phyloP scores from a whole-genome alignment of 2,888 invertebrate genomes.

The Keiferia lycopersicella region DNA sequence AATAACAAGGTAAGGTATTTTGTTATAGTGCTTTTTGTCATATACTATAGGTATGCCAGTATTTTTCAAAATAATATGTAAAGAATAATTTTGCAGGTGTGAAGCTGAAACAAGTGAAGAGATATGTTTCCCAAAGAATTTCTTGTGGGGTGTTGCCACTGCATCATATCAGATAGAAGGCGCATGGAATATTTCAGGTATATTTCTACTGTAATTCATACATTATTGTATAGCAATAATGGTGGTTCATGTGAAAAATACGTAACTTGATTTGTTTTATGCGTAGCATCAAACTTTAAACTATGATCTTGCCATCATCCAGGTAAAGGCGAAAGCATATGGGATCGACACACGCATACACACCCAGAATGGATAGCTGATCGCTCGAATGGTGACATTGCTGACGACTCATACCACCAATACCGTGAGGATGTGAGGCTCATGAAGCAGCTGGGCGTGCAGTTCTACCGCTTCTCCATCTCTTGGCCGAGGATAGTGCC shows the following conservation, averaged over 20 bases:
- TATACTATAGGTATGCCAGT: neutral
- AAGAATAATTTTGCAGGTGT: neutral
- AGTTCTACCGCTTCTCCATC: slow-evolving; percentile 82
- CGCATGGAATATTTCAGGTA: slow-evolving; percentile 79
- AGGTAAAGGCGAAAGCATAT: slow-evolving; percentile 85
- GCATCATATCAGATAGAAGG: slow-evolving; percentile 80
- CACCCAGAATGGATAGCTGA: slow-evolving; percentile 77
- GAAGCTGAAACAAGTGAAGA: neutral
- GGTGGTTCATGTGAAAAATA: too few relatives aligned
- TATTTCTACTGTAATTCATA: too few relatives aligned
- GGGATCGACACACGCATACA: slow-evolving; percentile 84
- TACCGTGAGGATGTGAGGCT: slow-evolving; percentile 82
- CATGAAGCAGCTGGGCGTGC: slow-evolving; percentile 78
- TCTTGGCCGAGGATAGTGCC: slow-evolving; percentile 87
- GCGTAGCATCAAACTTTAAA: too few relatives aligned
- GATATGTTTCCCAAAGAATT: slow-evolving; percentile 60
- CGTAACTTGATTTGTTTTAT: too few relatives aligned
- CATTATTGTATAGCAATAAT: too few relatives aligned
- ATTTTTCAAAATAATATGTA: too few relatives aligned
- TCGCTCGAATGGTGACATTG: slow-evolving; percentile 81
- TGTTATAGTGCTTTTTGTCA: neutral
- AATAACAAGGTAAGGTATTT: neutral
- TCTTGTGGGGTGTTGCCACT: slow-evolving; percentile 74
- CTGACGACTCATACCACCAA: slow-evolving; percentile 85
- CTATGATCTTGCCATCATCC: too few relatives aligned